phyloP scores from a whole-genome alignment of 2,797 vertebrate species.

The Luscinia luscinia region DNA sequence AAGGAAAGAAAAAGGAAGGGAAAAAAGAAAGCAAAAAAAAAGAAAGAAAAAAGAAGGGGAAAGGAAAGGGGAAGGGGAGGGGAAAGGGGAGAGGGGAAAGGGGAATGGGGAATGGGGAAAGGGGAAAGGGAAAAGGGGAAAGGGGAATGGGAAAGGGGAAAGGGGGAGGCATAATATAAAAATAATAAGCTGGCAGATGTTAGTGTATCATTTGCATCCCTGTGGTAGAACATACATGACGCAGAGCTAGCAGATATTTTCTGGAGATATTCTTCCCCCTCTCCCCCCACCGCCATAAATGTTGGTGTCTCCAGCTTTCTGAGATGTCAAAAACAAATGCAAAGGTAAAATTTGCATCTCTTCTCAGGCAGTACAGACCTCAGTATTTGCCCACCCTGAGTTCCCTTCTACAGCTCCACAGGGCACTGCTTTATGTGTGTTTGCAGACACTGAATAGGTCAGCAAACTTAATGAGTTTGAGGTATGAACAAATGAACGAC shows the following conservation, averaged over 20 bases:
- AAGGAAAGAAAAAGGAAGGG: no score
- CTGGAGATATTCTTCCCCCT: background rate
- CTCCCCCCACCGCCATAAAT: background rate
- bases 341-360: background rate
- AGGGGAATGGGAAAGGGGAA: accelerated
- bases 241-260: background rate
- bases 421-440: background rate
- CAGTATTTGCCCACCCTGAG: background rate
- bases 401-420: background rate
- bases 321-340: background rate
- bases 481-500: background rate
- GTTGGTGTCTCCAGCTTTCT: background rate
- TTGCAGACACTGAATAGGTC: background rate
- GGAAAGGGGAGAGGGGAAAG: background rate
- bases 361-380: background rate
- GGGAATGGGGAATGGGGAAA: background rate
- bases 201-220: background rate
- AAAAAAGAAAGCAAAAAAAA: background rate
- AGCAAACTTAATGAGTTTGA: background rate
- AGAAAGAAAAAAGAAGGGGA: no score
- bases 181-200: background rate
- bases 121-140: accelerated
- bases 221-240: background rate
- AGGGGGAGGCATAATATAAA: background rate
- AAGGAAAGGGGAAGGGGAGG: no score